Base-by-base conservation (phyloP, 2,888 invertebrate species). In the Latrodectus hesperus region DNA sequence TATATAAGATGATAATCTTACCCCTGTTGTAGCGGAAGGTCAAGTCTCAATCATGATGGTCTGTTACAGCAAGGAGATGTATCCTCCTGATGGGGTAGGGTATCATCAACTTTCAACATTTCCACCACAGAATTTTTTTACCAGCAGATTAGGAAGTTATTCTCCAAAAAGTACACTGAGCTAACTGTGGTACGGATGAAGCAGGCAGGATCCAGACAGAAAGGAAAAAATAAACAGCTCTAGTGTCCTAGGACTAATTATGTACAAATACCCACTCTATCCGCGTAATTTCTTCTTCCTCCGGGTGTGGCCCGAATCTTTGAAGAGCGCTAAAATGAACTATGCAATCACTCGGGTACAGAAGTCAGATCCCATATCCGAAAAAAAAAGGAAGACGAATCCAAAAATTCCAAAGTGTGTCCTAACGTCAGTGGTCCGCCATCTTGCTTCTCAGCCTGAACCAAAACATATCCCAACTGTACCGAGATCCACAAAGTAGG, bases 381-480 rank as follows among this genome's bases (percentile, higher is more conserved):
- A 38, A 38, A 38, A 38, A 38, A 38, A 38, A 38, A 38, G 38
- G 38, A 38, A 38, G 38, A 38, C 38, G 38, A 38, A 38, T 38
- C 38, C 12, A 9, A 70, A 51, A 70, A 78, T 70, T 68, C 78
- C 78, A 78, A 78, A 78, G 55, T 78, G 68, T 68, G 78, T 49
- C 70, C 70, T 67, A 55, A 68, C 55, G 67, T 51, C 73, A 52
- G 52, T 12, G 17, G 73, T 52, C 78, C 78, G 78, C 78, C 78
- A 78, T 78, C 78, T 78, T 78, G 78, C 70, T 78, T 38, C 6
- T 78, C 68, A 22, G 70, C 64, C 55, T 51, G 51, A 38, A 70
- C 38, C 78, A 68, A 68, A 68, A 68, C 67, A 68, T 26, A 68
- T 68, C 67, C 11, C 67, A 26, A 68, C 12, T 26, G 10, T 26